Evolutionary conservation across 2,888 invertebrate species (phyloP), one percentile per base, ranked within the genome.

Genomic region (Andrena camellia): DNA sequence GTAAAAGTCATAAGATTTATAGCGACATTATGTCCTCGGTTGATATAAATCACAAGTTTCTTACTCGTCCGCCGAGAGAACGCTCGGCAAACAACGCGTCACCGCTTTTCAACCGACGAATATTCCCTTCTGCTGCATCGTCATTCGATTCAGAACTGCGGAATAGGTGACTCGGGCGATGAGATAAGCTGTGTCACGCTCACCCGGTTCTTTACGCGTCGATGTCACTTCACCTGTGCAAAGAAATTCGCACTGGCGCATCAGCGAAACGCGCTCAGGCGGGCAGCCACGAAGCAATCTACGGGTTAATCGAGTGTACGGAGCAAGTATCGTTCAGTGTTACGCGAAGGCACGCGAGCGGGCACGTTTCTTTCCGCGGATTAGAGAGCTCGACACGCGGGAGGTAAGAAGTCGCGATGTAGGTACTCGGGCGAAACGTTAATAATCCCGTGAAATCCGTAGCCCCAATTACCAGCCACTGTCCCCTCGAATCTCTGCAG

Each of bases 361-460:
- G 67, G 54, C 17, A 3, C 52, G 10, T 66, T 71, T 52, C 76
- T 42, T 42, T 59, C 8, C 13, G 10, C 1, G 4, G 54, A 78
- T 74, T 63, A 68, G 68, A 68, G 78, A 68, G 63, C 23, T 13
- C n/a, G 68, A 68, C 48, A 52, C 50, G 23, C 42, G n/a, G 3
- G 33, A 3, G 57, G 6, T 31, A 2, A 4, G 50, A n/a, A 5
- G 2, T 1, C 17, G 35, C 6, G 20, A 29, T 5, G 6, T 29
- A 29, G 2, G 6, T 29, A 2, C 1, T 17, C 33, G 6, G 8
- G 50, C 2, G 62, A 17, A 68, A 42, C 26, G 59, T 70, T 68
- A 67, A 76, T 67, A 73, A 81, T 80, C 81, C 66, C 63, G 73
- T 73, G 69, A 76, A 85, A 88, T 83, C 78, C 76, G 13, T 54